Evolutionary conservation across 2,113 vertebrate genomes (phyloP).

Genomic region (western clawed frog (Xenopus tropicalis)): DNA sequence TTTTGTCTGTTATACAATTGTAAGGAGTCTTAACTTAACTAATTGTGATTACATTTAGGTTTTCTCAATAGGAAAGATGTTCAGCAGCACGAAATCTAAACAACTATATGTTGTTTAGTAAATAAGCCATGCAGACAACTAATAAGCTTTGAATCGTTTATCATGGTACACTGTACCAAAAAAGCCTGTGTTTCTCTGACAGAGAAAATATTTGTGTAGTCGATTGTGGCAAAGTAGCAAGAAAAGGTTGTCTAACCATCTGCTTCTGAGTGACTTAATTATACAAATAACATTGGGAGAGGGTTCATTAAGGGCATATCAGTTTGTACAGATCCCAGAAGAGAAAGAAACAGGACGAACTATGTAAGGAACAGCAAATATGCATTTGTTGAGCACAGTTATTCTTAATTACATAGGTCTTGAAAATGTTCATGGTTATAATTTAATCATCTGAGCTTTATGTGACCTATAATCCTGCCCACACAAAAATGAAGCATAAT

Average conservation of each 20-base stretch:
- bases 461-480: constrained; percentile 5
- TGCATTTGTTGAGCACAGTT: not conserved
- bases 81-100: no score
- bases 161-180: not conserved
- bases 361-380: not conserved
- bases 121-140: no score
- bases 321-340: not conserved
- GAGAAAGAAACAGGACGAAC: not conserved
- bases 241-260: not conserved
- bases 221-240: constrained; percentile 9
- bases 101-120: no score
- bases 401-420: constrained; percentile 8
- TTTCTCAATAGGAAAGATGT: no score
- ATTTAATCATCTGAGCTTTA: constrained; percentile 18
- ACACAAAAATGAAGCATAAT: constrained; percentile 6
- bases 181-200: not conserved
- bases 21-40: no score
- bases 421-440: constrained; percentile 8
- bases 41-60: no score
- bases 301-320: constrained; percentile 6
- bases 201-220: not conserved
- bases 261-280: constrained; percentile 14
- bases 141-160: not conserved
- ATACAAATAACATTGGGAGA: constrained; percentile 8
- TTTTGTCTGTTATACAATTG: no score